phyloP scores from a whole-genome alignment of 2,888 invertebrate genomes.

The Masnerella sp. region DNA sequence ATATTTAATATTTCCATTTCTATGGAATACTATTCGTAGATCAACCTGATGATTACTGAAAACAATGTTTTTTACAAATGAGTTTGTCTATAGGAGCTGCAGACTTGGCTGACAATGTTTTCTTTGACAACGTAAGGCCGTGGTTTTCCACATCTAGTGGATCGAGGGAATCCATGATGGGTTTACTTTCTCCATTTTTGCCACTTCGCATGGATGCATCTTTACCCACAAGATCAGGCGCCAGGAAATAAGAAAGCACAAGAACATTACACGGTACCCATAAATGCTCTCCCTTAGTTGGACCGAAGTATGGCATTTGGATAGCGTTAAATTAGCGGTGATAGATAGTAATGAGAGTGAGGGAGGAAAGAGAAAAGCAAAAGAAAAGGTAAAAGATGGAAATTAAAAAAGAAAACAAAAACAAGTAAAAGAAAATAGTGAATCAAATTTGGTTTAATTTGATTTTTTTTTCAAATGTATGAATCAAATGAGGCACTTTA shows the following conservation, averaged over 20 bases:
- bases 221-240: constrained; percentile 17
- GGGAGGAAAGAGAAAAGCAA: constrained; percentile 34
- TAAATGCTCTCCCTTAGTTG: constrained; percentile 68
- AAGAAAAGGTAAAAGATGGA: constrained; percentile 20
- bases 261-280: constrained; percentile 63
- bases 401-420: too few relatives aligned
- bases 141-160: constrained; percentile 15
- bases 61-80: too few relatives aligned
- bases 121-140: constrained; percentile 17
- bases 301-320: constrained; percentile 75
- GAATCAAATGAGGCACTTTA: too few relatives aligned
- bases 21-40: too few relatives aligned
- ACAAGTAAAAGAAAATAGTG: too few relatives aligned
- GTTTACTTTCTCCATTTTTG: constrained; percentile 22
- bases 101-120: too few relatives aligned
- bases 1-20: too few relatives aligned
- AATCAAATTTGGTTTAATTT: background rate
- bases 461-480: too few relatives aligned
- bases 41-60: too few relatives aligned
- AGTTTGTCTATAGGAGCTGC: too few relatives aligned
- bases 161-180: constrained; percentile 5
- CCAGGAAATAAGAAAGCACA: constrained; percentile 29
- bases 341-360: constrained; percentile 66
- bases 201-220: background rate
- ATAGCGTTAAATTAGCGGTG: constrained; percentile 69